Conservation (phyloP, 2,113 vertebrate species). For the Sinocyclocheilus maitianheensis region DNA sequence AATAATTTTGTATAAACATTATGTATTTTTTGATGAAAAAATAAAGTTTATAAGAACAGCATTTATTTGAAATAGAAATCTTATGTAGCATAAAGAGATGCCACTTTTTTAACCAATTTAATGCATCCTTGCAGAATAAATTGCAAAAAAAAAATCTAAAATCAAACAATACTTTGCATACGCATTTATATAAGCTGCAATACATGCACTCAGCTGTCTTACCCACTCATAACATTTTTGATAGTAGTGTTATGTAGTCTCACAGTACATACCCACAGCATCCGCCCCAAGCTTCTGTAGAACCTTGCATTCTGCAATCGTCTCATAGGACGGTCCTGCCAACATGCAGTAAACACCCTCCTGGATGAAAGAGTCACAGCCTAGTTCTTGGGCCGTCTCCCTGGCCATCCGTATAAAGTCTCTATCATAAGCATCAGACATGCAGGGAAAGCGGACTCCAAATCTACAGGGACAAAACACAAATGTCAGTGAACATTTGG, state of each 20-base stretch:
- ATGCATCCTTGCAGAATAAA: neutral
- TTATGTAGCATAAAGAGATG: no score
- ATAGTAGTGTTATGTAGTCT: neutral
- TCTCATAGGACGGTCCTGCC: slow-evolving; percentile 76
- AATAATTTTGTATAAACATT: neutral
- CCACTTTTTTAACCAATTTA: neutral
- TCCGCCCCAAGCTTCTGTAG: slow-evolving; percentile 74
- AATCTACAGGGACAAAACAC: slow-evolving; percentile 66
- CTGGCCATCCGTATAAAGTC: slow-evolving; percentile 62
- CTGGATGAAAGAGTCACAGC: slow-evolving; percentile 63
- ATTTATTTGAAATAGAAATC: neutral
- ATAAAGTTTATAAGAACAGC: neutral
- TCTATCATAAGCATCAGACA: slow-evolving; percentile 79
- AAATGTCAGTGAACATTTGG: neutral
- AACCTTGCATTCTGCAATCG: slow-evolving; percentile 73
- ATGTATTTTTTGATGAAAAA: neutral
- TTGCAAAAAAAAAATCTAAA: no score
- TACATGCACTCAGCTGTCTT: neutral
- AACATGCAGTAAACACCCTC: slow-evolving; percentile 79
- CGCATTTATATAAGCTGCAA: neutral
- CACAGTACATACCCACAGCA: slow-evolving; percentile 72
- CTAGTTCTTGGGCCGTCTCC: slow-evolving; percentile 64
- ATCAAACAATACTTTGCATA: no score
- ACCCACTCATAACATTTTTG: neutral
- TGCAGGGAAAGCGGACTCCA: slow-evolving; percentile 77